Evolutionary conservation across 2,797 vertebrate genomes (phyloP), one percentile per base, ranked within the genome.

Genomic region (Yasuhikotakia modesta): DNA sequence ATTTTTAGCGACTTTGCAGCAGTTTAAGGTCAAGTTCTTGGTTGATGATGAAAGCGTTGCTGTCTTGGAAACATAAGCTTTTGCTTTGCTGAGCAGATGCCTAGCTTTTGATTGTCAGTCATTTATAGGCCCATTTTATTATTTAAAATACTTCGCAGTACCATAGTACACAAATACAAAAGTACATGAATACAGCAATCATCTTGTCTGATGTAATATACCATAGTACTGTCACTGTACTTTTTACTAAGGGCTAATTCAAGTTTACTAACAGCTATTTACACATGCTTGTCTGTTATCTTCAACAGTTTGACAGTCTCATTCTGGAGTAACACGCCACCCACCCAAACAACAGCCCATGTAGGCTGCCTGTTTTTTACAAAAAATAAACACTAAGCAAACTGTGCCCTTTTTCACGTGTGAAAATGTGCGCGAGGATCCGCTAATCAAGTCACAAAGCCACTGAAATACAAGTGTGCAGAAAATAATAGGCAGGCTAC

Each of bases 381-480:
- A 91, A 90, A 91, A 93, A 92, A 91, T 94, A 95, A 93, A 93
- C 91, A 87, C 79, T 83, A 66, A 88, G 90, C 91, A 94, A 95
- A 94, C 90, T 92, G 87, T 87, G 80, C 87, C 87, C 86, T 90
- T 82, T 84, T 76, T 82, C 86, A 86, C 90, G 84, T 90, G 86
- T 88, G 90, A 91, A 89, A 91, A 92, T 93, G 92, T 91, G 91
- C 91, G 91, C 82, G 94, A 93, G 91, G 93, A 91, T 88, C 91
- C 90, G 92, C 93, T 94, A 94, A 96, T 95, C 91, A 93, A 89
- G 89, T 88, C 90, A 96, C 94, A 96, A 95, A 92, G 91, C 90
- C 89, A 89, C 87, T 88, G 82, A 89, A 85, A 94, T 91, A 92
- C 92, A 91, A 92, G 86, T 89, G 89, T 85, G 86, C 88, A 91